These are phyloP conservation scores for Thera obeliscata DNA, from an alignment of 2,888 invertebrate genomes.

Conservation along the genomic window DNA sequence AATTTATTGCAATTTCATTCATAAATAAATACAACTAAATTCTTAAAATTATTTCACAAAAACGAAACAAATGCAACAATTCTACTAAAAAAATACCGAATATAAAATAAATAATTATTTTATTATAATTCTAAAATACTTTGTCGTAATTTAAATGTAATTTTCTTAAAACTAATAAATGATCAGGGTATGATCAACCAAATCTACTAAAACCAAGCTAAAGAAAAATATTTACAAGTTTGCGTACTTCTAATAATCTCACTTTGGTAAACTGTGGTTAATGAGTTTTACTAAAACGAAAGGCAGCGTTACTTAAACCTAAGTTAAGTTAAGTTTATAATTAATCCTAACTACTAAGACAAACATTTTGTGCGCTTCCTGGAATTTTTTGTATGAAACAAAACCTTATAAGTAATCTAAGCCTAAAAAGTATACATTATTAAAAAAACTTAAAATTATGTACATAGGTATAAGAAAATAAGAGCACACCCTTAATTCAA, in stretches of 20 bases:
- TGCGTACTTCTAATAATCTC: slow-evolving; percentile 80
- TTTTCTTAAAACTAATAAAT: slow-evolving; percentile 47
- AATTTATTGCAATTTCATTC: slow-evolving; percentile 71
- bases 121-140: slow-evolving; percentile 68
- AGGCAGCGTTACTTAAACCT: slow-evolving; percentile 22
- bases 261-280: slow-evolving; percentile 86
- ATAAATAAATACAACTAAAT: slow-evolving; percentile 81
- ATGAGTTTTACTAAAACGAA: slow-evolving; percentile 57
- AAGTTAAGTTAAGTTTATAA: slow-evolving; percentile 14
- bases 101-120: slow-evolving; percentile 74
- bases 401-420: neutral
- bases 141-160: slow-evolving; percentile 62
- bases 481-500: neutral
- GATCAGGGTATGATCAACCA: slow-evolving; percentile 28
- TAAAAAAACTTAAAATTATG: neutral
- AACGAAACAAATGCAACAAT: slow-evolving; percentile 83
- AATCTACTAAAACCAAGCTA: slow-evolving; percentile 39
- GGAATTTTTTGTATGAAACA: slow-evolving; percentile 8
- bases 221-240: slow-evolving; percentile 60
- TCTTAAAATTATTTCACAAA: slow-evolving; percentile 71
- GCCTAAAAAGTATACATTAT: neutral
- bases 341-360: slow-evolving; percentile 29
- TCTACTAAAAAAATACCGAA: slow-evolving; percentile 60
- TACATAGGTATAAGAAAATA: neutral
- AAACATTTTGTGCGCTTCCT: slow-evolving; percentile 31